Base-by-base conservation (phyloP, 2,113 vertebrate species). In the Cervus canadensis region DNA sequence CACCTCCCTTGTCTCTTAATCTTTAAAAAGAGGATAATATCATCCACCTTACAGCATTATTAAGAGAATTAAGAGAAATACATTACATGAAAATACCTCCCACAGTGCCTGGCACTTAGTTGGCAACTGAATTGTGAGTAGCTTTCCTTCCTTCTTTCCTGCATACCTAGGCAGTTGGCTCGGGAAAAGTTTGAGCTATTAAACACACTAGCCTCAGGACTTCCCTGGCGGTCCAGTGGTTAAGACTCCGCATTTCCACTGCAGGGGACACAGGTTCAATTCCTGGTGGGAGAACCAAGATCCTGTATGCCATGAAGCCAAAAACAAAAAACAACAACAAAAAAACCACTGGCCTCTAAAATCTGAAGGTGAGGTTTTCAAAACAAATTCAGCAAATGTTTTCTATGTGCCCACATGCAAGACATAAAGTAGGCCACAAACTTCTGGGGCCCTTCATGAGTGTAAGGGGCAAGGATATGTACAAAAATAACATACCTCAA, bases 1-100 rank as follows among this genome's bases (percentile, higher is more conserved):
- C 81, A 84, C n/a, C 52, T 25, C 13, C 30, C 33, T 19, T 40
- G 43, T 95, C 30, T 89, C 67, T 86, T 94, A 93, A 84, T 67
- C 78, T 97, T 94, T 91, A 54, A 96, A 82, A 96, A 82, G 76
- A 95, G 28, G n/a, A 26, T 76, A 96, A 95, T 52, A 85, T 67
- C 81, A 95, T 25, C 78, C 87, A 86, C 94, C 28, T 96, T 84
- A 93, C 10, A 60, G 60, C 93, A 91, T 95, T 95, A 96, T 52
- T 36, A 23, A 64, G 26, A 62, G 62, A 88, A 97, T 92, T 92
- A 97, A 85, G 78, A 97, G 30, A 87, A 96, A 74, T 45, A 85
- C 62, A 52, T 81, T 81, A 67, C 50, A 56, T 91, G 54, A 91
- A 94, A 95, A 97, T 50, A 96, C 33, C 25, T 95, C 87, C 36